phyloP scores from a whole-genome alignment of 2,113 vertebrate species.

The Cricetomys ansorgei region DNA sequence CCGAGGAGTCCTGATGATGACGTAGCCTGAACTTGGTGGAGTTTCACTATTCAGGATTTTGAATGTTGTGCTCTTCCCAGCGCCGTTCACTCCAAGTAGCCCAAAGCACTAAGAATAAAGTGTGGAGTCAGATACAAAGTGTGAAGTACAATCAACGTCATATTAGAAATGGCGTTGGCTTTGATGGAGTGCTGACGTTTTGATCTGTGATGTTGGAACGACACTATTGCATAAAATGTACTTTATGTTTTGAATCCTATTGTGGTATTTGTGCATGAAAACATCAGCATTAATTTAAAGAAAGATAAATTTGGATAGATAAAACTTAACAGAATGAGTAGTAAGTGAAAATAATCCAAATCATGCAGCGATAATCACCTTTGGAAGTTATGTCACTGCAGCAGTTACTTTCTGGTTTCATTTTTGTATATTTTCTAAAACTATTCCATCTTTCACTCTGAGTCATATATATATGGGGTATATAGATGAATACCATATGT shows the following conservation, averaged over 20 bases:
- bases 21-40: conserved; percentile 80
- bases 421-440: neutral
- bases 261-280: neutral
- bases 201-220: neutral
- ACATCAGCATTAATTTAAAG: neutral
- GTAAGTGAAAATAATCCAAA: neutral
- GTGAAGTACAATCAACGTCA: neutral
- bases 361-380: neutral
- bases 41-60: conserved; percentile 94
- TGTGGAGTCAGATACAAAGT: neutral
- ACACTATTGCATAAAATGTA: neutral
- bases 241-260: neutral
- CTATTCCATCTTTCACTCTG: neutral
- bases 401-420: neutral
- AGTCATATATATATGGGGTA: neutral
- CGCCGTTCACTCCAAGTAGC: conserved; percentile 94
- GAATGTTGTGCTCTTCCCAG: conserved; percentile 95
- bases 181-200: neutral
- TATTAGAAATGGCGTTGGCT: neutral
- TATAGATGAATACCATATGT: neutral
- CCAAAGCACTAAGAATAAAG: conserved; percentile 91
- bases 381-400: neutral
- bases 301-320: neutral
- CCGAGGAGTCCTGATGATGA: conserved; percentile 77
- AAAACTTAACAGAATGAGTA: neutral